Conservation (phyloP, 2,113 vertebrate species). For the Spea multiplicata region DNA sequence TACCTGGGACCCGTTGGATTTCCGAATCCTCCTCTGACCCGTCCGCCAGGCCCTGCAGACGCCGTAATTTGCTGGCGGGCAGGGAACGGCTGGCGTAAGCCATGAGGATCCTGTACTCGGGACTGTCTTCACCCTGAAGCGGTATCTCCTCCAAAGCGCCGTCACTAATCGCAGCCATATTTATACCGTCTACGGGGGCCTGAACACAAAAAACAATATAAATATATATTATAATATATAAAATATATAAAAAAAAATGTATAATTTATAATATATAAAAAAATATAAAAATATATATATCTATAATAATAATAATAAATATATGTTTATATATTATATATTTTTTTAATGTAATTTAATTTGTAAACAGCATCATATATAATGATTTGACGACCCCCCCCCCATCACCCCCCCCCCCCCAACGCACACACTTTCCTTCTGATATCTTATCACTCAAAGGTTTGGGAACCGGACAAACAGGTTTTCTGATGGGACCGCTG, state of each 20-base stretch:
- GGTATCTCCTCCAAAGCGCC: slow-evolving; percentile 56
- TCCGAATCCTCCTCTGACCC: background rate
- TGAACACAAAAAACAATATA: background rate
- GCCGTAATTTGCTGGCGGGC: slow-evolving; percentile 20
- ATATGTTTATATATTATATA: background rate
- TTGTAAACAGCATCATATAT: too few relatives aligned
- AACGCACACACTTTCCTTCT: too few relatives aligned
- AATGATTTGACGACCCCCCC: too few relatives aligned
- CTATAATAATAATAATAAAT: background rate
- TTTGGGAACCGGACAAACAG: too few relatives aligned
- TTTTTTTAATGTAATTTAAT: background rate
- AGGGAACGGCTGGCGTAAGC: slow-evolving; percentile 52
- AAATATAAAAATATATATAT: too few relatives aligned
- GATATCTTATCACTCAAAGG: too few relatives aligned
- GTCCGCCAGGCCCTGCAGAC: background rate
- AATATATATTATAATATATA: background rate
- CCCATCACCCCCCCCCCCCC: too few relatives aligned
- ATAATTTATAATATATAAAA: background rate
- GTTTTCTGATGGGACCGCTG: too few relatives aligned
- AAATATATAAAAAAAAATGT: background rate
- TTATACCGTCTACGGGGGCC: background rate
- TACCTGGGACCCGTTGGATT: too few relatives aligned
- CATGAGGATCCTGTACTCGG: slow-evolving; percentile 62
- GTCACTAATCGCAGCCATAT: slow-evolving; percentile 46
- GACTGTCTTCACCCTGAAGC: slow-evolving; percentile 56